phyloP scores from a whole-genome alignment of 2,888 invertebrate genomes.

The Tipula vernalis region DNA sequence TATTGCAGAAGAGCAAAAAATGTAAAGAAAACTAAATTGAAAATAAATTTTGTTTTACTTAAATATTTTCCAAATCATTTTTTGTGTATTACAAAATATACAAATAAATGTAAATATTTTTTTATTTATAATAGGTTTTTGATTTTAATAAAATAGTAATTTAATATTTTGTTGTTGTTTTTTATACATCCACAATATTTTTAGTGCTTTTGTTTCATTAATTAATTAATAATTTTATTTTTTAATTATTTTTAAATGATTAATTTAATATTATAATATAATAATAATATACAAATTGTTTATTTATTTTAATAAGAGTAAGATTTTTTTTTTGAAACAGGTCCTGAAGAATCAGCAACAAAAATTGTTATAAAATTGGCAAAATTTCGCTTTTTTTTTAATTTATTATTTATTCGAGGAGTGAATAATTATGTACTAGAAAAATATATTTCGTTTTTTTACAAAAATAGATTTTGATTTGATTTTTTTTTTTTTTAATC shows the following conservation, averaged over 20 bases:
- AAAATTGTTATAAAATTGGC: not conserved
- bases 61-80: too few relatives aligned
- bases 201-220: not conserved
- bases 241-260: not conserved
- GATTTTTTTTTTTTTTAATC: not conserved
- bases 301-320: not conserved
- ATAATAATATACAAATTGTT: not conserved
- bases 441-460: not conserved
- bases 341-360: not conserved
- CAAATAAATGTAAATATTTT: not conserved
- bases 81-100: not conserved
- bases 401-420: not conserved
- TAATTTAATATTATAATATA: not conserved
- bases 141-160: not conserved
- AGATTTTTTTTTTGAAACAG: not conserved
- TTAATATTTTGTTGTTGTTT: not conserved
- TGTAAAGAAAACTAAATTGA: too few relatives aligned
- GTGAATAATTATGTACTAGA: not conserved
- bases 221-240: not conserved
- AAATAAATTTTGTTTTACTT: too few relatives aligned
- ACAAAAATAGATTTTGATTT: not conserved
- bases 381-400: not conserved
- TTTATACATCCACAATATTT: not conserved
- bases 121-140: not conserved
- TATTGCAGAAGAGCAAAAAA: too few relatives aligned